Conservation (phyloP, 2,113 vertebrate species). For the Geococcyx californianus region DNA sequence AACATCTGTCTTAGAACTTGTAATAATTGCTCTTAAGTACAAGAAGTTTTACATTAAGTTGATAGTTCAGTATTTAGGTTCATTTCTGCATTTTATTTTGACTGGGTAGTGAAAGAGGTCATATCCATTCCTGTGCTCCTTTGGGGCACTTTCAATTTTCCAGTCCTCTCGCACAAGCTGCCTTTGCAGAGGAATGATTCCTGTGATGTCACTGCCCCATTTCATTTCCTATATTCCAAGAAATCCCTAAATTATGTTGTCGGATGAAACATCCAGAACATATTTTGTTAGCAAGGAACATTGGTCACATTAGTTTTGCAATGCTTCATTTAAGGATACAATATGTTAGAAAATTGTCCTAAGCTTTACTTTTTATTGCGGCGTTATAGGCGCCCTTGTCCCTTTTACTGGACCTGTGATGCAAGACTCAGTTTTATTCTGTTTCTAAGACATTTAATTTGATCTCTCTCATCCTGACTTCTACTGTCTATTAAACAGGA, state of each 20-base stretch:
- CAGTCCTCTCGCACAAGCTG: not conserved
- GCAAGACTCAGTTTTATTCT: not conserved
- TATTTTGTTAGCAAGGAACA: slow-evolving; percentile 1
- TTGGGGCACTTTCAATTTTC: not conserved
- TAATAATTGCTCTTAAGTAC: not conserved
- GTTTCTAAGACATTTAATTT: not conserved
- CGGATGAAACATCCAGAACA: not conserved
- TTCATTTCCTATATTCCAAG: not conserved
- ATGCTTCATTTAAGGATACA: not conserved
- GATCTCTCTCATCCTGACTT: not conserved
- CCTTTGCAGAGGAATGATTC: not conserved
- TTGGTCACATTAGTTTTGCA: not conserved
- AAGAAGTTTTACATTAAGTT: not conserved
- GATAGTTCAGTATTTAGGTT: not conserved
- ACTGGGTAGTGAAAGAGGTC: not conserved
- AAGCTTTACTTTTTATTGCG: not conserved
- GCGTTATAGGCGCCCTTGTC: not conserved
- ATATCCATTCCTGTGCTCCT: not conserved
- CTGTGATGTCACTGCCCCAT: not conserved
- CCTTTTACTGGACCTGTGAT: not conserved
- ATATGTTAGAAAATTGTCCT: slow-evolving; percentile 36
- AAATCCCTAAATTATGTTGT: slow-evolving; percentile 16
- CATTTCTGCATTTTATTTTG: not conserved
- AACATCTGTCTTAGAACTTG: not conserved
- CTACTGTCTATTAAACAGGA: not conserved